Base-by-base conservation (phyloP, 2,888 invertebrate species). In the Phania funesta region DNA sequence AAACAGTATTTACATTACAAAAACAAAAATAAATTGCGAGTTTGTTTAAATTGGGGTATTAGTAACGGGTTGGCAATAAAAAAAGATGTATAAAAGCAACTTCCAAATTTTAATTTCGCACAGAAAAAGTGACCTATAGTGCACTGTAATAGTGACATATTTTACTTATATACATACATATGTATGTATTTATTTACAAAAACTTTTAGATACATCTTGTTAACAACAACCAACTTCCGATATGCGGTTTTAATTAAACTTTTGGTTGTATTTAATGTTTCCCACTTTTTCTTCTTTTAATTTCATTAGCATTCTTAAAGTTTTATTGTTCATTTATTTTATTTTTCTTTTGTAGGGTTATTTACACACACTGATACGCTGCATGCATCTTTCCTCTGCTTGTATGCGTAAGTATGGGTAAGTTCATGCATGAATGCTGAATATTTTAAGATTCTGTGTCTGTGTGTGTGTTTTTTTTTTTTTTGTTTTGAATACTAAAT, bases 221-320 rank as follows among this genome's bases (percentile, higher is more conserved):
- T 76, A 60, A 76, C 76, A 71, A 60, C 71, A 75, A 71, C 50
- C 54, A 70, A 50, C 41, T 52, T 71, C 60, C 32, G 44, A 44
- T 58, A 76, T 65, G 80, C 67, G 70, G 74, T 75, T 74, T 68
- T 29, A 20, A 56, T 50, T 80, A 62, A 75, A 75, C 41, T 64
- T 70, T 48, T 29, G 32, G 5, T 54, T 56, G 35, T 35, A 20
- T 56, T 52, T 50, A 22, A 24, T 50, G 2, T 18, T 46, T 46
- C 22, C 41, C 3, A 46, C 5, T 13, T 20, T 52, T 16, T 24
- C 32, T 48, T n/a, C 48, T 44, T 35, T 24, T 24, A 41, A 38
- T 35, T 56, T 48, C 18, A 70, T 46, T 70, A 58, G 22, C 24
- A 50, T 76, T 44, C 38, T 68, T 54, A 4, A 38, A 73, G n/a